Evolutionary conservation across 2,113 vertebrate genomes (phyloP).

Genomic region (Alexandromys fortis): DNA sequence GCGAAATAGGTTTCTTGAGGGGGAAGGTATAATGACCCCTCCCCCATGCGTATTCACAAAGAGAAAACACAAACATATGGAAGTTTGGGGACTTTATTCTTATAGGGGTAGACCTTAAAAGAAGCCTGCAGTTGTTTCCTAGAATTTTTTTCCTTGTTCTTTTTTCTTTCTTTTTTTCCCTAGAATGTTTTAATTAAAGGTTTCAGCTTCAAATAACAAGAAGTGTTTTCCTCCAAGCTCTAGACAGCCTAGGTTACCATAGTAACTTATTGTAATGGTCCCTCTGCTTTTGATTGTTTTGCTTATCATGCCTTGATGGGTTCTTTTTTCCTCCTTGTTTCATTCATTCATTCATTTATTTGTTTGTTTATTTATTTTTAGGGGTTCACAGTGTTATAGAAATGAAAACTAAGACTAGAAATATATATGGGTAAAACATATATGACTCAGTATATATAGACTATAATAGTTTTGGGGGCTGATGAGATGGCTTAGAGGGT

Average conservation of each 20-base stretch:
- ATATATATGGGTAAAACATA: not conserved
- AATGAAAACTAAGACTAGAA: not conserved
- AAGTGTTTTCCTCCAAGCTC: not conserved
- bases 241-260: not conserved
- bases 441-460: not conserved
- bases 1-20: not conserved
- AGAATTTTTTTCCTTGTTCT: not conserved
- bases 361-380: no score
- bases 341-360: no score
- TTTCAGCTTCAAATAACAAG: not conserved
- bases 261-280: not conserved
- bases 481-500: not conserved
- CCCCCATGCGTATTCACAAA: not conserved
- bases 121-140: not conserved
- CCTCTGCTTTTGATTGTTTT: not conserved
- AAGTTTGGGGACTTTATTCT: not conserved
- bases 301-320: not conserved
- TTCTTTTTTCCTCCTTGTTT: not conserved
- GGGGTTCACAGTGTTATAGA: not conserved
- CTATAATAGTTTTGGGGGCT: not conserved
- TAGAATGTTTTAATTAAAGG: not conserved
- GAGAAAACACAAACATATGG: no score
- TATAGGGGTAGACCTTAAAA: not conserved
- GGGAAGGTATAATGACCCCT: not conserved
- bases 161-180: not conserved